Percentiles rank a stretch among this genome's conserved stretches.
phyloP scores from a whole-genome alignment of 2,797 vertebrate genomes.

The Neosilurus mollespiculum region DNA sequence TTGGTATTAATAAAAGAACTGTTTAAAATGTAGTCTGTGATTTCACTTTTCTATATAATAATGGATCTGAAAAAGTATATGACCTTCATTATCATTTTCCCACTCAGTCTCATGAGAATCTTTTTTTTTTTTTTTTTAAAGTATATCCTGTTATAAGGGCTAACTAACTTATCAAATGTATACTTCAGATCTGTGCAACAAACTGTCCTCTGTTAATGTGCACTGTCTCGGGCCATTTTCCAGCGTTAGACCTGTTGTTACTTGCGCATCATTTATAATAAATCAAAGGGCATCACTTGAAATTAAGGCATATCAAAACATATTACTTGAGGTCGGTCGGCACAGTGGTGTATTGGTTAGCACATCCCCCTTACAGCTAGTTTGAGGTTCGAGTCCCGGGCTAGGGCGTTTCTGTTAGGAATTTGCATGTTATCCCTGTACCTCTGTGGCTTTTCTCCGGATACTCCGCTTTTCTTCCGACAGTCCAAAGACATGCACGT shows the following conservation, averaged over 20 bases:
- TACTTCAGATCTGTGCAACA: not conserved
- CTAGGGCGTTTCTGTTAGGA: too few relatives aligned
- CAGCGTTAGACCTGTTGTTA: not conserved
- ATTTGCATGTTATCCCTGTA: too few relatives aligned
- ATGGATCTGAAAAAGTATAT: not conserved
- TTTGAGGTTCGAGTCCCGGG: too few relatives aligned
- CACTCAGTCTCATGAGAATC: not conserved
- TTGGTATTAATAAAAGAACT: not conserved
- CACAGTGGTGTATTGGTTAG: too few relatives aligned
- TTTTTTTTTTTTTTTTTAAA: too few relatives aligned
- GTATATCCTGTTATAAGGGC: not conserved
- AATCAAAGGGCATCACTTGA: not conserved
- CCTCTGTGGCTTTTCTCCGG: too few relatives aligned
- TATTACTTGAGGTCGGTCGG: not conserved
- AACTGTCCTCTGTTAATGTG: not conserved
- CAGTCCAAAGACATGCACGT: too few relatives aligned
- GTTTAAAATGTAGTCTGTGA: not conserved
- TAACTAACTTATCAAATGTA: not conserved
- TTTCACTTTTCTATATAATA: not conserved
- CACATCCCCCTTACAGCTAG: too few relatives aligned
- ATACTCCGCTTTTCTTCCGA: too few relatives aligned
- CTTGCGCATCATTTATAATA: not conserved
- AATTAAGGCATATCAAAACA: not conserved
- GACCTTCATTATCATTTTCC: not conserved
- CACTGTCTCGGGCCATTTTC: not conserved